A percentile compares a stretch with the other conserved stretches of the same genome.
phyloP scores from a whole-genome alignment of 1,140 invertebrate species.

The Atta colombica region DNA sequence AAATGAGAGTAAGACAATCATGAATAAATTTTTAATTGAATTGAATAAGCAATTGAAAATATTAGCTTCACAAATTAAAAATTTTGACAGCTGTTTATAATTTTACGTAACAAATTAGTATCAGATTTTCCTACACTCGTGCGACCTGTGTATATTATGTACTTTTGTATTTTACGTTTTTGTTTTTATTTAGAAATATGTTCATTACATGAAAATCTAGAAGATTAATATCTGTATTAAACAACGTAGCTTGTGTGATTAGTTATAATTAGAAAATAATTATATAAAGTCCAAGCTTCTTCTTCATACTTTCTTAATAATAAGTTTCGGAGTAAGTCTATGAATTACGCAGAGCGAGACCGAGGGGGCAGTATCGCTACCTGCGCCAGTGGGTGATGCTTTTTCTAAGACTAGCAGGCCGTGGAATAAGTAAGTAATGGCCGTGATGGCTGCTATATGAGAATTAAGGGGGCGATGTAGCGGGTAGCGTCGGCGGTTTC shows the following conservation, averaged over 20 bases:
- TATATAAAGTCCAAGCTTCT: not conserved
- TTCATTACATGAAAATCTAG: not conserved
- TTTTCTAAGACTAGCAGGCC: conserved; percentile 79
- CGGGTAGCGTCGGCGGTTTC: conserved; percentile 82
- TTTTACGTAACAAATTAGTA: not conserved
- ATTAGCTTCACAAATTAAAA: not conserved
- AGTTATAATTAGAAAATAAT: not conserved
- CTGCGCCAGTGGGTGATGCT: conserved; percentile 70
- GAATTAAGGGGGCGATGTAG: conserved; percentile 79
- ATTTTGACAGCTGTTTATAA: not conserved
- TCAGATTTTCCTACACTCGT: not conserved
- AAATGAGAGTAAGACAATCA: not conserved
- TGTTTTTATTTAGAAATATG: not conserved
- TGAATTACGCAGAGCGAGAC: not conserved
- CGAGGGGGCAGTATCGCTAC: conserved; percentile 13
- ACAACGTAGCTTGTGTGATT: not conserved
- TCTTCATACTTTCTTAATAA: not conserved
- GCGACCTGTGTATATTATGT: not conserved
- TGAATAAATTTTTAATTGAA: not conserved
- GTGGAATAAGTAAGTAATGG: conserved; percentile 83
- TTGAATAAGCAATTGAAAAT: conserved; percentile 28
- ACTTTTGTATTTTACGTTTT: not conserved
- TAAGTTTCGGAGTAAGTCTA: not conserved
- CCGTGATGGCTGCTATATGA: conserved; percentile 82
- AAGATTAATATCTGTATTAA: not conserved